Percentiles rank a stretch among this genome's conserved stretches.
Evolutionary conservation across 2,797 vertebrate genomes (phyloP).

Genomic region (Trachops cirrhosus): DNA sequence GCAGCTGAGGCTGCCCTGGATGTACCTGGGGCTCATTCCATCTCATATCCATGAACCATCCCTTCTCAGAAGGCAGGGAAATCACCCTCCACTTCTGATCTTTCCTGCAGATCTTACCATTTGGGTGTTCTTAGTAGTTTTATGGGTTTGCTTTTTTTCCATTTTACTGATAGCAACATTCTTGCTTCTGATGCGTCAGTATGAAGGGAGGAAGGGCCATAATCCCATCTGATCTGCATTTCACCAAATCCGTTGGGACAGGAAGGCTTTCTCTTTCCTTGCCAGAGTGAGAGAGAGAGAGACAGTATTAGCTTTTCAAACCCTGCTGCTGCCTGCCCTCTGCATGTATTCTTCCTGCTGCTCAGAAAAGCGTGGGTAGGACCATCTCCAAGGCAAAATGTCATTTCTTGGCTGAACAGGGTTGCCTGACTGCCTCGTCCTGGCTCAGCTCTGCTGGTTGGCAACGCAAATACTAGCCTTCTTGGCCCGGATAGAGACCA

Average conservation of each 20-base stretch:
- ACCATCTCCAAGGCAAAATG: neutral
- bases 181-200: neutral
- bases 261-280: neutral
- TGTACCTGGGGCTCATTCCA: neutral
- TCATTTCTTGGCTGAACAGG: conserved; percentile 14
- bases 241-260: neutral
- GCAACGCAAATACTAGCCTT: neutral
- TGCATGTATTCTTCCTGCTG: neutral
- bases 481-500: neutral
- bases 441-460: conserved; percentile 15
- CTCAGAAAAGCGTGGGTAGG: neutral
- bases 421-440: neutral
- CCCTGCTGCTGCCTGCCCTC: neutral
- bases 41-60: neutral
- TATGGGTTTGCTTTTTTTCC: neutral
- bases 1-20: neutral
- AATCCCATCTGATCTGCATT: neutral
- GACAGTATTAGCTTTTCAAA: neutral
- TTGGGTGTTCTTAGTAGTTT: conserved; percentile 5
- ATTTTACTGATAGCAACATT: neutral
- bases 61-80: conserved; percentile 18
- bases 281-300: neutral
- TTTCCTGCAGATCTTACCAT: conserved; percentile 7
- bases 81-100: conserved; percentile 6
- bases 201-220: neutral